phyloP scores from a whole-genome alignment of 64 coral and sea anemone genomes.

The Montipora capricornis region DNA sequence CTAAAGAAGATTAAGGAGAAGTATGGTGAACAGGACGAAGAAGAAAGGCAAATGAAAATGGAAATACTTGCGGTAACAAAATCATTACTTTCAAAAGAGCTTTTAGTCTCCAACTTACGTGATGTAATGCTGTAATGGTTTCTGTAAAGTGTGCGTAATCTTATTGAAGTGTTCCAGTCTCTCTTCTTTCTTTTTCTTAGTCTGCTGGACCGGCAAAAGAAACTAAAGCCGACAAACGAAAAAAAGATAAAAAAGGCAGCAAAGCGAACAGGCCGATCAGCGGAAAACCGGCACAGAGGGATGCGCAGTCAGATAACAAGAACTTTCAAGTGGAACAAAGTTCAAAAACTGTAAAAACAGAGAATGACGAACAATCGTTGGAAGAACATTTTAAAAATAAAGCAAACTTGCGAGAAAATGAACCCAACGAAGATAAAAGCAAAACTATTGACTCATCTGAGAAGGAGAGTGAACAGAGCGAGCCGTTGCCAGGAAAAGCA shows the following conservation, averaged over 20 bases:
- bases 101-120: not conserved
- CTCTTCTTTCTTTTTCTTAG: conserved; percentile 11
- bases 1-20: conserved; percentile 99
- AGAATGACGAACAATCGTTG: not conserved
- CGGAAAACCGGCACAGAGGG: conserved; percentile 7
- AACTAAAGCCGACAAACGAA: conserved; percentile 83
- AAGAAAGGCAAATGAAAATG: conserved; percentile 93
- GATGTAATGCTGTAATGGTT: not conserved
- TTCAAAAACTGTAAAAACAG: not conserved
- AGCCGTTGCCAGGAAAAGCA: not conserved
- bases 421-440: not conserved
- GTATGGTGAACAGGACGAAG: conserved; percentile 98
- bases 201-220: conserved; percentile 91
- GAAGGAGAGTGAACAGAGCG: not conserved
- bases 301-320: not conserved
- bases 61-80: conserved; percentile 86
- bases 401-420: conserved; percentile 21
- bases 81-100: not conserved
- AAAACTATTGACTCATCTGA: not conserved
- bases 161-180: not conserved
- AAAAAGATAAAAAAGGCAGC: conserved; percentile 69
- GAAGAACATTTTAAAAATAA: not conserved
- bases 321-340: not conserved
- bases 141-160: no score
- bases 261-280: conserved; percentile 65